Evolutionary conservation across 2,113 vertebrate species (phyloP), one percentile per base, ranked within the genome.

Genomic region (Solea solea): DNA sequence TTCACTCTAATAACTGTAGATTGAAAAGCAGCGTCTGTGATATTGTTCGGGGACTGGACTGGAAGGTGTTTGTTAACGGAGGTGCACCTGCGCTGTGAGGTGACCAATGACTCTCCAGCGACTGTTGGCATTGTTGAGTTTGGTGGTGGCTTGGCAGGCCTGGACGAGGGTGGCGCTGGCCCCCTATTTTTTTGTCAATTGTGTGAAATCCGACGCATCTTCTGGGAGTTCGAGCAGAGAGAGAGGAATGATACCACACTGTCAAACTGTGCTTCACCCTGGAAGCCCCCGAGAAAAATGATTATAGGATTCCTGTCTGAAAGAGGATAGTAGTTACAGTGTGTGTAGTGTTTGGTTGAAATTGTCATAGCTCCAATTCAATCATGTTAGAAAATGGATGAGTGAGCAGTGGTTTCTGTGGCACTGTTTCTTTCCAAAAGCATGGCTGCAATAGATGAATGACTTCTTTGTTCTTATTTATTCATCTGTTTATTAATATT

Each of bases 111-210:
- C 52, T 74, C 59, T 69, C 69, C 25, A 41, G 71, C 66, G 78
- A 85, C 59, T 25, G 44, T 27, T 76, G 80, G 70, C 75, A 74
- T 80, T 62, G 61, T 78, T 83, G 80, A 7, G 74, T 83, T 82
- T 62, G 71, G 81, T 73, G 64, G 72, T 57, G 78, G 73, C 66
- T 73, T 59, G 54, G 65, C 67, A 21, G 59, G 45, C 64, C 44
- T 11, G 34, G 16, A 50, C 46, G 25, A 5, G 39, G 46, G 59
- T n/a, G n/a, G 40, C 56, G 39, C 55, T 77, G 64, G 34, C 44
- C 45, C 71, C 65, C 63, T 77, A 50, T 84, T 83, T 84, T 83
- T 56, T 83, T 82, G 80, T 81, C 80, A 58, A 67, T 86, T 74
- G 58, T 79, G 67, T 79, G 72, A 85, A 86, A 76, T 76, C 25